These are phyloP conservation scores for Camelus bactrianus DNA, from an alignment of 2,113 vertebrate species.

Conservation along the genomic window DNA sequence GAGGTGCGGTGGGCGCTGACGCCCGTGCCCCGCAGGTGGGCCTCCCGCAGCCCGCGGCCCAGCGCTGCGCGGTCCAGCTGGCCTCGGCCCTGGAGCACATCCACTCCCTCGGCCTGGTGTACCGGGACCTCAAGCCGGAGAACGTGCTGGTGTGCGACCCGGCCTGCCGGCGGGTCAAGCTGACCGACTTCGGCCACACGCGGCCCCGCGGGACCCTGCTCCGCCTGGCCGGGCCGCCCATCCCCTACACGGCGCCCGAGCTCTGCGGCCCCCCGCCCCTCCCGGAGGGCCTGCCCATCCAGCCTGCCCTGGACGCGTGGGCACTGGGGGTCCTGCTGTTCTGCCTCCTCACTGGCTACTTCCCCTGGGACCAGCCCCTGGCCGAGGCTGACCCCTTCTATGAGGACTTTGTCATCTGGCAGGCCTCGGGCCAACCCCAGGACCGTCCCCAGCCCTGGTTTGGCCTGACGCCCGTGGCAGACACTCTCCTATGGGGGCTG, in stretches of 20 bases:
- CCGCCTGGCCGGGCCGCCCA: conserved; percentile 91
- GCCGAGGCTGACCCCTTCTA: conserved; percentile 91
- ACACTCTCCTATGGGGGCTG: conserved; percentile 91
- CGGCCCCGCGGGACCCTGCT: conserved; percentile 94
- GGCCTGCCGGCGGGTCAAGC: conserved; percentile 91
- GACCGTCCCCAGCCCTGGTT: conserved; percentile 92
- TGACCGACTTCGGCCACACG: conserved; percentile 95
- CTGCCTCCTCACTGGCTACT: conserved; percentile 96
- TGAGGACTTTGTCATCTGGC: conserved; percentile 94
- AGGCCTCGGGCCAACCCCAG: conserved; percentile 80
- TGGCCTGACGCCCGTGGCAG: conserved; percentile 89
- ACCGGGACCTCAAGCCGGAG: conserved; percentile 96
- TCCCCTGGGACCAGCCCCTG: conserved; percentile 95
- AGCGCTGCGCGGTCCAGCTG: conserved; percentile 93
- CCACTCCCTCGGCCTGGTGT: conserved; percentile 93
- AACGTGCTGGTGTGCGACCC: conserved; percentile 94
- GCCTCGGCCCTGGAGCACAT: conserved; percentile 94
- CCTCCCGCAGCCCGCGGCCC: conserved; percentile 89
- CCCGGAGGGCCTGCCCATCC: conserved; percentile 91
- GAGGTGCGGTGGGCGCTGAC: accelerated
- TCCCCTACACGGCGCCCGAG: conserved; percentile 96
- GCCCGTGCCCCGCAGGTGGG: conserved; percentile 87
- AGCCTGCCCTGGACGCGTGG: conserved; percentile 94
- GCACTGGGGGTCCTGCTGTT: conserved; percentile 95
- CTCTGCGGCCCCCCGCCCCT: conserved; percentile 88